Evolutionary conservation across 2,797 vertebrate species (phyloP), one percentile per base, ranked within the genome.

Genomic region (Epinephelus awoara): DNA sequence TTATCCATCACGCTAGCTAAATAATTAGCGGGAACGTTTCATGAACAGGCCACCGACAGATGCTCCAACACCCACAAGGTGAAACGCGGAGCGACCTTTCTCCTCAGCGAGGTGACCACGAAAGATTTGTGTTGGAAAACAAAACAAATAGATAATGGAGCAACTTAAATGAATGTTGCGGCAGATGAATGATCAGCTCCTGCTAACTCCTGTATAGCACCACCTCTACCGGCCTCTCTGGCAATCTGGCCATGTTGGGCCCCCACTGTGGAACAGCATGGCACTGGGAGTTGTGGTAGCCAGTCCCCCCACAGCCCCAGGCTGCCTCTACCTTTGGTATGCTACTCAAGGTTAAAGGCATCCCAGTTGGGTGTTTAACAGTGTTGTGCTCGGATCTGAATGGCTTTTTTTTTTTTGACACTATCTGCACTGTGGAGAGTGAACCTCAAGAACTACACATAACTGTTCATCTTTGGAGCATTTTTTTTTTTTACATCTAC

Each of bases 271-370:
- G 90, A 92, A 23, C 93, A 91, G 89, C 92, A 89, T 93, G 92
- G 90, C 84, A 87, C 91, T 92, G 91, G 91, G 91, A 93, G 85
- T 86, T 87, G 85, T 90, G 87, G 90, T 88, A 89, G 89, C 85
- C 91, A 85, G 89, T 89, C 76, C 85, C 88, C 80, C 85, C 64
- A 59, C 80, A 87, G 92, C 94, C 92, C 86, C 80, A 61, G 94
- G 94, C 94, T 89, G 84, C 88, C 77, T 93, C 88, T 94, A 95
- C 94, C 93, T 95, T 95, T 95, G 91, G 79, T 91, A 56, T 50
- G 67, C 85, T 81, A 71, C 89, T 95, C 93, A 96, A 96, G 95
- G 95, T 96, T 94, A 94, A 93, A 94, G 82, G 75, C 73, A 86
- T 94, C 94, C 94, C 94, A 90, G 86, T 89, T 88, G 92, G 89